Conservation (phyloP, 2,888 invertebrate species). For the Nephrotoma appendiculata region DNA sequence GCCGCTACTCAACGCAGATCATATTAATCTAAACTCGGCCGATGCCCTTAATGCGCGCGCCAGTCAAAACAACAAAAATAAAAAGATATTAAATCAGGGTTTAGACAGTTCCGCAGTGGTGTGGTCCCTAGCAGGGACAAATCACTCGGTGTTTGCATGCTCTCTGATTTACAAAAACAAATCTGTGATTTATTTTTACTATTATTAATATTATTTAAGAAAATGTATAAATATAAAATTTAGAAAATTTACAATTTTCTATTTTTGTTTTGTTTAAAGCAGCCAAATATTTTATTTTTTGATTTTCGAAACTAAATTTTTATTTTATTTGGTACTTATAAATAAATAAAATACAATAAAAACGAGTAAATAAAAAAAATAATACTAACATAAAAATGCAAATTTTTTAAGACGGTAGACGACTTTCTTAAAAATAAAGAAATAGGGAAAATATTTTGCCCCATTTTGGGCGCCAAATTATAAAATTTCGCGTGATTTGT, state of each 20-base stretch:
- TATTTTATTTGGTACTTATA: not conserved
- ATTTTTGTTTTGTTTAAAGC: not conserved
- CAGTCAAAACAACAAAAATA: not conserved
- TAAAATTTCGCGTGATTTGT: not conserved
- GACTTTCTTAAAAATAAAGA: not conserved
- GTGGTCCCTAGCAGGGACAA: not conserved
- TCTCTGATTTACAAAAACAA: not conserved
- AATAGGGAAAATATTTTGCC: not conserved
- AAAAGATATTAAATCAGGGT: not conserved
- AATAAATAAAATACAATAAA: not conserved
- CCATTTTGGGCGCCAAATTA: not conserved
- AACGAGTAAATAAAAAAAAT: not conserved
- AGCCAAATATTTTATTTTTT: not conserved
- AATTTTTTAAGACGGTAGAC: not conserved
- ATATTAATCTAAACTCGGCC: not conserved
- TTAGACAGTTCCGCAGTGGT: not conserved
- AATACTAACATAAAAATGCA: not conserved
- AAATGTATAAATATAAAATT: not conserved
- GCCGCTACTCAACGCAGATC: not conserved
- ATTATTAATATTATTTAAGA: not conserved
- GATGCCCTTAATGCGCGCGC: not conserved
- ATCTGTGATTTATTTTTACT: not conserved
- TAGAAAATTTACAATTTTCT: not conserved
- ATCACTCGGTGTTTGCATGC: not conserved
- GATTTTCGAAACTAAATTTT: not conserved